A percentile compares a stretch with the other conserved stretches of the same genome.
These are phyloP conservation scores for Muscicapa adusta DNA, from an alignment of 2,113 vertebrate species.

Conservation along the genomic window DNA sequence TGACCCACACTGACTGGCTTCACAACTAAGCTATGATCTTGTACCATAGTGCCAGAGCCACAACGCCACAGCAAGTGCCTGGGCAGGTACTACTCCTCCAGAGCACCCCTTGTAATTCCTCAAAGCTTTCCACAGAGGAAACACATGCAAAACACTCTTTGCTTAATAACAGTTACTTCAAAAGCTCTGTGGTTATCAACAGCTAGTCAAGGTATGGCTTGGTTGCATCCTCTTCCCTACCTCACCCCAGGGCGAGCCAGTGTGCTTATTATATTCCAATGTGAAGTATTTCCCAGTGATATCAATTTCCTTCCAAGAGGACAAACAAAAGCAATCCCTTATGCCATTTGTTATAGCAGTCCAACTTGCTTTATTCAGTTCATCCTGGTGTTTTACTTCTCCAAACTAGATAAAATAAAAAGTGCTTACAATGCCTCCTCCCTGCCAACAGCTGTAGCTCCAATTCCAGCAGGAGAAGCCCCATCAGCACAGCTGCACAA, in stretches of 20 bases:
- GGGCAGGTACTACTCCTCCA: fast-evolving
- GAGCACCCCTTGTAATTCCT: not conserved
- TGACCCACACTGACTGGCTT: fast-evolving
- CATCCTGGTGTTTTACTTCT: not conserved
- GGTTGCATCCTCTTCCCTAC: not conserved
- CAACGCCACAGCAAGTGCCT: fast-evolving
- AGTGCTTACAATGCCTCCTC: not conserved
- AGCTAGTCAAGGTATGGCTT: not conserved
- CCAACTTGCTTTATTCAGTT: not conserved
- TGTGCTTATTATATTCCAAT: not conserved
- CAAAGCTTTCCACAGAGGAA: not conserved
- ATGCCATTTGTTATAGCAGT: not conserved
- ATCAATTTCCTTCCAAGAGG: not conserved
- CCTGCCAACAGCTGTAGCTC: not conserved
- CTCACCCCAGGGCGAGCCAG: not conserved
- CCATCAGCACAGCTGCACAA: not conserved
- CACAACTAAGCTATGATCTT: not conserved
- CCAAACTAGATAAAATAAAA: not conserved
- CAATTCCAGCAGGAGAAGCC: not conserved
- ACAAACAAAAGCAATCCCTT: not conserved
- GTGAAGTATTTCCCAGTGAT: not conserved
- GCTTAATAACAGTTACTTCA: not conserved
- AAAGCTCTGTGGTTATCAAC: not conserved
- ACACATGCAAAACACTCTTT: not conserved
- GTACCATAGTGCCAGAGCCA: not conserved